Evolutionary conservation across 2,113 vertebrate genomes (phyloP).

Genomic region (Agapornis roseicollis): DNA sequence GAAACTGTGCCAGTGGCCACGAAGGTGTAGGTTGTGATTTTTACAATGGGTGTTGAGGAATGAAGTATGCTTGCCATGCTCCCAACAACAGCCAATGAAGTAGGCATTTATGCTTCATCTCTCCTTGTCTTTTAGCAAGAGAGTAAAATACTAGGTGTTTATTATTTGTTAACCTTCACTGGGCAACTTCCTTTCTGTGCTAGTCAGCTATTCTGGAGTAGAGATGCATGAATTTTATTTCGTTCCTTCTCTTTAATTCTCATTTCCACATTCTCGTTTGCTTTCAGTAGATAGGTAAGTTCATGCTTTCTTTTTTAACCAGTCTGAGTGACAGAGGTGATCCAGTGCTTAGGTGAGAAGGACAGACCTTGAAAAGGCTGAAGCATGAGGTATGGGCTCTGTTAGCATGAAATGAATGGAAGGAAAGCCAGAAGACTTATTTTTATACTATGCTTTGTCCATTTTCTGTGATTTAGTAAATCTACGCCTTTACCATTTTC

Average conservation of each 20-base stretch:
- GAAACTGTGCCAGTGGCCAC: slow-evolving; percentile 10
- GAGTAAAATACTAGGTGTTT: slow-evolving; percentile 41
- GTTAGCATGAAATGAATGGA: not conserved
- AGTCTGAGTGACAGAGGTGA: not conserved
- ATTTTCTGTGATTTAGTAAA: not conserved
- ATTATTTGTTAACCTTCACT: slow-evolving; percentile 45
- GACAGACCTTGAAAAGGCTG: not conserved
- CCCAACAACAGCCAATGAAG: not conserved
- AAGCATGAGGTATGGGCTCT: not conserved
- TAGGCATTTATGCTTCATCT: slow-evolving; percentile 22
- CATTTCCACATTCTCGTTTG: not conserved
- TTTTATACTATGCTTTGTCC: not conserved
- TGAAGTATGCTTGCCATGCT: not conserved
- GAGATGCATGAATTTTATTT: not conserved
- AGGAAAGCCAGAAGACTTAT: not conserved
- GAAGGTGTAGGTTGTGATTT: slow-evolving; percentile 19
- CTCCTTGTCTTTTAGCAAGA: slow-evolving; percentile 1
- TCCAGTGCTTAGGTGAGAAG: not conserved
- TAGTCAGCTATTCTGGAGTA: not conserved
- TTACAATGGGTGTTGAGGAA: not conserved
- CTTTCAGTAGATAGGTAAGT: not conserved
- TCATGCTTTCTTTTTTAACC: not conserved
- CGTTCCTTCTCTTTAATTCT: not conserved
- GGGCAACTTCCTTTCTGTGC: slow-evolving; percentile 10
- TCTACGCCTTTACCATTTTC: not conserved